A percentile compares a stretch with the other conserved stretches of the same genome.
These are phyloP conservation scores for Muscina levida DNA, from an alignment of 2,888 invertebrate species.

Conservation along the genomic window DNA sequence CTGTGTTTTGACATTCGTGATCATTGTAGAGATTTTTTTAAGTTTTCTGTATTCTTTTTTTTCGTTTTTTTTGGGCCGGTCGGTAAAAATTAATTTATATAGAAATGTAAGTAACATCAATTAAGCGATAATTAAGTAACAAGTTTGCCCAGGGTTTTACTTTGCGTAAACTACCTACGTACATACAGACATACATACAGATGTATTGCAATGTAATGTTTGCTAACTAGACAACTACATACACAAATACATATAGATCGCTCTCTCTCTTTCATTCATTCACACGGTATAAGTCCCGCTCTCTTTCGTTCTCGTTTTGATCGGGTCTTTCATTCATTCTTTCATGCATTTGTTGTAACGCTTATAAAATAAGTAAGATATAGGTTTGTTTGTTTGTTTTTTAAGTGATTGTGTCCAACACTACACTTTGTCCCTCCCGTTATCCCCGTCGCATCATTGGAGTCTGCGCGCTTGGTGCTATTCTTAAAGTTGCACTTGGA, in stretches of 20 bases:
- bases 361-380: conserved; percentile 44
- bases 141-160: conserved; percentile 49
- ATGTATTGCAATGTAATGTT: background rate
- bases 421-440: conserved; percentile 47
- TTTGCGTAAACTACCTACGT: conserved; percentile 20
- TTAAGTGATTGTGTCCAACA: conserved; percentile 73
- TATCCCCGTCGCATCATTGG: background rate
- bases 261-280: background rate
- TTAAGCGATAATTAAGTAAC: conserved; percentile 63
- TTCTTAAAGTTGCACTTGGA: conserved; percentile 80
- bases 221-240: background rate
- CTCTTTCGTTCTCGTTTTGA: too few relatives aligned
- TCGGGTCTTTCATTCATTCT: conserved; percentile 18
- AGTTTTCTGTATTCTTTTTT: conserved; percentile 6
- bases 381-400: conserved; percentile 66
- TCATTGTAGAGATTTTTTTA: too few relatives aligned
- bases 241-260: conserved; percentile 4
- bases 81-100: conserved; percentile 29
- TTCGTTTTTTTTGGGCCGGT: background rate
- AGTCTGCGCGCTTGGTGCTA: conserved; percentile 7
- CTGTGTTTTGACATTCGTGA: too few relatives aligned
- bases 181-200: background rate
- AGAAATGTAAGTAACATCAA: conserved; percentile 59
- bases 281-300: background rate
- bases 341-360: conserved; percentile 23